Conservation (phyloP, 2,888 invertebrate genomes). For the Drosophila fulvimacula region DNA sequence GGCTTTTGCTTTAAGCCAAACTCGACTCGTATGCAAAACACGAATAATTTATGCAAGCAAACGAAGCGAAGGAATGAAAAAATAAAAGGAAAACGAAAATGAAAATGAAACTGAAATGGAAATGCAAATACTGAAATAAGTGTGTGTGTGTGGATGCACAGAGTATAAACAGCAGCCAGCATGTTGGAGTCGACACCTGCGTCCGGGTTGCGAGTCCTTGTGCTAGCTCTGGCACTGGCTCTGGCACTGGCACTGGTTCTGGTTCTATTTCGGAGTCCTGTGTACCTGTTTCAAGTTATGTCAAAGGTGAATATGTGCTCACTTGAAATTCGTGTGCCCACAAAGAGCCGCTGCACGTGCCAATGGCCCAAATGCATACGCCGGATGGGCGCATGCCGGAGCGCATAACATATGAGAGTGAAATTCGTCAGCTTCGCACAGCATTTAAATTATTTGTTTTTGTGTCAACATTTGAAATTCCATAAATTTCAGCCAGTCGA, state of each 20-base stretch:
- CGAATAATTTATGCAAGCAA: constrained; percentile 72
- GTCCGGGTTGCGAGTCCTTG: constrained; percentile 8
- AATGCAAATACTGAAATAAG: constrained; percentile 59
- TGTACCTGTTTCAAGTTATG: constrained; percentile 3
- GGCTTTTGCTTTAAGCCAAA: constrained; percentile 53
- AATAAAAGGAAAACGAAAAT: constrained; percentile 28
- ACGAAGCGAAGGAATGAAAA: constrained; percentile 41
- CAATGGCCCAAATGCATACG: constrained; percentile 24
- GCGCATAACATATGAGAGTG: constrained; percentile 45
- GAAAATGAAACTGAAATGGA: constrained; percentile 44
- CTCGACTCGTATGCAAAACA: constrained; percentile 56
- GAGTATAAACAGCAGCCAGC: constrained; percentile 37
- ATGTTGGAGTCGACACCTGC: constrained; percentile 22
- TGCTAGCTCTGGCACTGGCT: not conserved
- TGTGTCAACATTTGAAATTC: constrained; percentile 75
- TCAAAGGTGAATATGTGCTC: constrained; percentile 53
- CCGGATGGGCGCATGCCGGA: constrained; percentile 6
- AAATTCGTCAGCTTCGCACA: constrained; percentile 54
- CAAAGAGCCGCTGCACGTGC: constrained; percentile 40
- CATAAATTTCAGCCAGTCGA: constrained; percentile 67
- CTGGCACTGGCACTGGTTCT: not conserved
- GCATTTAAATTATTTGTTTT: constrained; percentile 74
- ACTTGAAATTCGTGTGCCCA: constrained; percentile 57
- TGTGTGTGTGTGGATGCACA: not conserved
- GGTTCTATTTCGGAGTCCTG: not conserved